phyloP scores from a whole-genome alignment of 2,797 vertebrate genomes.

The Dromococcyx pavoninus region DNA sequence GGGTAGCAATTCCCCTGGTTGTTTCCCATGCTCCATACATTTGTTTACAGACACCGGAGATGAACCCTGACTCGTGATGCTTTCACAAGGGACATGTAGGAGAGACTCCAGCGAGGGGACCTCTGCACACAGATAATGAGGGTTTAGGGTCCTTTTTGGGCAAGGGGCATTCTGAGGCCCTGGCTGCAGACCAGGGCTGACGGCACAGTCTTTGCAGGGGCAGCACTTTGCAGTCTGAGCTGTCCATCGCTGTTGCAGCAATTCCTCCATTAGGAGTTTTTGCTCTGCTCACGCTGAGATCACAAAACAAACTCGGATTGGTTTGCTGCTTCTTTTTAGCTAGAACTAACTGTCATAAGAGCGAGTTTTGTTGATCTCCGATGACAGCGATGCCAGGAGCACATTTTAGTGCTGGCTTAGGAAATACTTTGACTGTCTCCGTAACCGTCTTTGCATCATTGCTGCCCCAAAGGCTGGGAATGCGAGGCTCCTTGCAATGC shows the following conservation, averaged over 20 bases:
- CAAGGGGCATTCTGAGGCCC: neutral
- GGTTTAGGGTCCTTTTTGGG: neutral
- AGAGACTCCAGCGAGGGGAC: neutral
- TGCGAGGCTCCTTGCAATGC: neutral
- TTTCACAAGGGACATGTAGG: neutral
- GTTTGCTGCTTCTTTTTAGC: conserved; percentile 20
- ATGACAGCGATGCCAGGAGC: neutral
- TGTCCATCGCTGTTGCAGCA: neutral
- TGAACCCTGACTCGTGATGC: neutral
- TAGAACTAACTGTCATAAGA: neutral
- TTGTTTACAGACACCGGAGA: neutral
- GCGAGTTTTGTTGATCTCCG: neutral
- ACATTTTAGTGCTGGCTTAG: neutral
- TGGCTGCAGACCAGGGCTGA: neutral
- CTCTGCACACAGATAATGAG: neutral
- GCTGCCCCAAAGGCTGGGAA: neutral
- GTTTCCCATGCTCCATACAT: neutral
- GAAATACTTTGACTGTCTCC: neutral
- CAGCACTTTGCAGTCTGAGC: neutral
- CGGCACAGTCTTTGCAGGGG: neutral
- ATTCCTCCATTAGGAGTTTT: neutral
- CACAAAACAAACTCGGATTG: conserved; percentile 6
- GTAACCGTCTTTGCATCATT: neutral
- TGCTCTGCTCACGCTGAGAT: neutral
- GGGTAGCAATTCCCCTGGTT: neutral